These are phyloP conservation scores for Tiliacea aurago DNA, from an alignment of 2,888 invertebrate genomes.

Conservation along the genomic window DNA sequence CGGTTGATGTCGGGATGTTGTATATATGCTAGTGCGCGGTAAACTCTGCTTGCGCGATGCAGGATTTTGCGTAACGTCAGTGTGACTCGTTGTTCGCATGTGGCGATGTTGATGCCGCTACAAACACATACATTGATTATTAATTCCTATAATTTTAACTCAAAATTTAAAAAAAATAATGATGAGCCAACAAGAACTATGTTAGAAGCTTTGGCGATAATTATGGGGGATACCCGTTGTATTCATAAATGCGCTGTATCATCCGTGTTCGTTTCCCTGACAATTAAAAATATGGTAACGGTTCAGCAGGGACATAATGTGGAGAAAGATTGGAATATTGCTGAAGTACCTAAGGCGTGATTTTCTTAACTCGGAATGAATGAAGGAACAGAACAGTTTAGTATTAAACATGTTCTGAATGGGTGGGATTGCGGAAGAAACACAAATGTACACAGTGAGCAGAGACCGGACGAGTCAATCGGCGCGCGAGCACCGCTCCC, in stretches of 20 bases:
- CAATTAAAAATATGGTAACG: background rate
- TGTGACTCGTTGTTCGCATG: too few relatives aligned
- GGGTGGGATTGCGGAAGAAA: constrained; percentile 84
- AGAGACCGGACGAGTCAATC: constrained; percentile 88
- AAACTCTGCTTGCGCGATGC: too few relatives aligned
- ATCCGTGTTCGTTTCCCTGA: background rate
- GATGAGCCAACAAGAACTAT: background rate
- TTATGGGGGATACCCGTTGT: background rate
- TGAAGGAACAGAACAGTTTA: constrained; percentile 24
- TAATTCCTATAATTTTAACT: background rate
- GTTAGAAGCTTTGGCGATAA: constrained; percentile 3
- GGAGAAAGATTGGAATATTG: background rate
- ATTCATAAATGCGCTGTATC: background rate
- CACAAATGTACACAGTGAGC: constrained; percentile 73
- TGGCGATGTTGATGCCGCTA: too few relatives aligned
- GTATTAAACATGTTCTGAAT: constrained; percentile 42
- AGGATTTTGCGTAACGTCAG: too few relatives aligned
- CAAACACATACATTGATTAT: background rate
- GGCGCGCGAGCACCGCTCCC: constrained; percentile 82
- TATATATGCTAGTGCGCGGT: too few relatives aligned
- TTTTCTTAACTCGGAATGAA: background rate
- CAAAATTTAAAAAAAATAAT: background rate
- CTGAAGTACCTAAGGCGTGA: background rate
- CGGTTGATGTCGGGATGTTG: too few relatives aligned
- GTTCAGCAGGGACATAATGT: too few relatives aligned